phyloP scores from a whole-genome alignment of 2,888 invertebrate genomes.

The Acholoe squamosa region DNA sequence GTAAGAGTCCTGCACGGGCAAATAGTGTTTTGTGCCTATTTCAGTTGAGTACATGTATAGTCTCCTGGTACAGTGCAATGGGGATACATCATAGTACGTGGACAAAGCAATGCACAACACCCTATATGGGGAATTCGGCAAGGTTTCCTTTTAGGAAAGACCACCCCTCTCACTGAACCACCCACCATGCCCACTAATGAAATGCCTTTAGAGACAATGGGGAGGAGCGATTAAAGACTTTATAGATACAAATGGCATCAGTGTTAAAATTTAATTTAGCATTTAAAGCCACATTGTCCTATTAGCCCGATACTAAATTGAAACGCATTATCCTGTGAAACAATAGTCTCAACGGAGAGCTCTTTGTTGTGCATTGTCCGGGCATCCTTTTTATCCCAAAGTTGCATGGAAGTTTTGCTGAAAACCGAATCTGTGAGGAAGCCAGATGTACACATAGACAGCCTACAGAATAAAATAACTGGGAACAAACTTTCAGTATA shows the following conservation, averaged over 20 bases:
- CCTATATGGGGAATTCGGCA: too few relatives aligned
- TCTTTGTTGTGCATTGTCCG: neutral
- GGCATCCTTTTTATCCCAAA: neutral
- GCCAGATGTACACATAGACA: neutral
- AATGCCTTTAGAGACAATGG: slow-evolving; percentile 45
- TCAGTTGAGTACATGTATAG: too few relatives aligned
- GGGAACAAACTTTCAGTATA: too few relatives aligned
- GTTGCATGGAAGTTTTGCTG: neutral
- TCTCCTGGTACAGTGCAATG: too few relatives aligned
- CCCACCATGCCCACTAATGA: slow-evolving; percentile 19
- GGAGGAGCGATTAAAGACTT: slow-evolving; percentile 40
- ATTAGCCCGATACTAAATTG: slow-evolving; percentile 42
- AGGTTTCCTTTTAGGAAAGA: too few relatives aligned
- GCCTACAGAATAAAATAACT: neutral
- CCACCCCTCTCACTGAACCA: neutral
- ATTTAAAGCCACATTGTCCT: slow-evolving; percentile 45
- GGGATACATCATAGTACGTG: too few relatives aligned
- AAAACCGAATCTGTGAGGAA: neutral
- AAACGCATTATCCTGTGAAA: slow-evolving; percentile 35
- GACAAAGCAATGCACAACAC: too few relatives aligned
- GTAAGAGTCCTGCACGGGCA: too few relatives aligned
- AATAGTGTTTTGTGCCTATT: too few relatives aligned
- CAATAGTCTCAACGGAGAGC: neutral
- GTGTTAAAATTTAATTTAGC: slow-evolving; percentile 48
- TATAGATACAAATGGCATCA: slow-evolving; percentile 58